Conservation (phyloP, 92 coral and sea anemone genomes). For the Umimayanthus kanabou region DNA sequence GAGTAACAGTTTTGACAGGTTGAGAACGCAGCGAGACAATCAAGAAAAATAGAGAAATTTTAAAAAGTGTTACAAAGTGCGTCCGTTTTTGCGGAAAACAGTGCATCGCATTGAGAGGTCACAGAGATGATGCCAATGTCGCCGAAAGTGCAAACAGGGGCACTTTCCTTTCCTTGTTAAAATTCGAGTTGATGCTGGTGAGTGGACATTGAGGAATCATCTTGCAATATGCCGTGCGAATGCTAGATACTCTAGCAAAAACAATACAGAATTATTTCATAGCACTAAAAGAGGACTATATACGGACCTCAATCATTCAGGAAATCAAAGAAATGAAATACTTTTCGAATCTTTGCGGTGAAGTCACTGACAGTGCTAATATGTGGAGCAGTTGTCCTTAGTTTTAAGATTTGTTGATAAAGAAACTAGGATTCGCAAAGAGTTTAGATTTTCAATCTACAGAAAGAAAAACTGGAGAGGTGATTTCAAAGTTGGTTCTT, state of each 20-base stretch:
- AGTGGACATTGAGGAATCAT: background rate
- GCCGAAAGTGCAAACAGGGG: too few relatives aligned
- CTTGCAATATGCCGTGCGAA: background rate
- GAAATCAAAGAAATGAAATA: conserved; percentile 7
- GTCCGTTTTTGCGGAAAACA: too few relatives aligned
- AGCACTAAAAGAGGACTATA: background rate
- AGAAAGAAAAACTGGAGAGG: conserved; percentile 6
- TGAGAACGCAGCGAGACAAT: too few relatives aligned
- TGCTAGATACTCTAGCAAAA: conserved; percentile 6
- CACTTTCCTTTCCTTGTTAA: conserved; percentile 1
- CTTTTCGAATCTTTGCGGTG: conserved; percentile 3
- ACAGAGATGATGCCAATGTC: too few relatives aligned
- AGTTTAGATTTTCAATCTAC: background rate
- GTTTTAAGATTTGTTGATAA: conserved; percentile 9
- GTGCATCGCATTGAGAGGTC: too few relatives aligned
- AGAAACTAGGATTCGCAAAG: background rate
- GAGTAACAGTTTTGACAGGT: too few relatives aligned
- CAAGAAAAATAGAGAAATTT: too few relatives aligned
- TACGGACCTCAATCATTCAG: background rate
- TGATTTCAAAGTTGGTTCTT: background rate
- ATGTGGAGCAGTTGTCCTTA: conserved; percentile 10
- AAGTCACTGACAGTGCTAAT: conserved; percentile 20
- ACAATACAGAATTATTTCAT: conserved; percentile 16
- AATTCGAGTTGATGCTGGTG: background rate
- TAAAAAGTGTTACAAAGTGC: too few relatives aligned